A percentile compares a stretch with the other conserved stretches of the same genome.
Conservation (phyloP, 2,797 vertebrate species). For the Syngnathus acus region DNA sequence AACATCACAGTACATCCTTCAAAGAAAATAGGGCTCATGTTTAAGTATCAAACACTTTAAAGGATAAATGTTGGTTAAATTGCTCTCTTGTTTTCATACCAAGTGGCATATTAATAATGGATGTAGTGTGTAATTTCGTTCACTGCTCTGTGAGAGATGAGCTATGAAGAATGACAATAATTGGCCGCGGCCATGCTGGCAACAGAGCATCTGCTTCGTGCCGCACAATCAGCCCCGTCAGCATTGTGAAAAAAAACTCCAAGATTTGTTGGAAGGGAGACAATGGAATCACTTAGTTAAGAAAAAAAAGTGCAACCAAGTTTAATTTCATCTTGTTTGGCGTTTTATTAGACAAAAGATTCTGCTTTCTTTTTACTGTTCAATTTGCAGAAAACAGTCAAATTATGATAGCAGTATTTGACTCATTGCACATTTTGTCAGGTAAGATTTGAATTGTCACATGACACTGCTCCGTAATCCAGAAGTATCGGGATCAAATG, state of each 20-base stretch:
- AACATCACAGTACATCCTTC: no score
- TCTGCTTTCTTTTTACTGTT: constrained; percentile 8
- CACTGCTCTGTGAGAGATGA: constrained; percentile 76
- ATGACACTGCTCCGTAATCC: neutral
- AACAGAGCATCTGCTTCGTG: constrained; percentile 85
- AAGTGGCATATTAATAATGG: constrained; percentile 64
- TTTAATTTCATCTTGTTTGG: constrained; percentile 43
- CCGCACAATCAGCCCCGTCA: constrained; percentile 76
- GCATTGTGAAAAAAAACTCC: constrained; percentile 45
- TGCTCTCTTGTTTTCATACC: constrained; percentile 63
- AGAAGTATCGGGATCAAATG: no score
- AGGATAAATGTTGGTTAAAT: constrained; percentile 55
- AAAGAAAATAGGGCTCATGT: constrained; percentile 8
- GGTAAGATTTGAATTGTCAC: constrained; percentile 11
- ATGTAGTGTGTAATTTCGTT: constrained; percentile 55
- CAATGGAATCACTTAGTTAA: constrained; percentile 44
- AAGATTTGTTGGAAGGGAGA: constrained; percentile 44
- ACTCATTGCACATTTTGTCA: constrained; percentile 14
- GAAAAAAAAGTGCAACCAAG: constrained; percentile 35
- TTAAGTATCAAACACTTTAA: constrained; percentile 39
- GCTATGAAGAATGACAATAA: constrained; percentile 81
- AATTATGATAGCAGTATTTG: constrained; percentile 15
- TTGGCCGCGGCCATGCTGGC: constrained; percentile 84
- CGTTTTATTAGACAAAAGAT: constrained; percentile 31
- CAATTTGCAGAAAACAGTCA: constrained; percentile 13